Conservation (phyloP, 1,140 invertebrate species). For the Zaprionus taronus region DNA sequence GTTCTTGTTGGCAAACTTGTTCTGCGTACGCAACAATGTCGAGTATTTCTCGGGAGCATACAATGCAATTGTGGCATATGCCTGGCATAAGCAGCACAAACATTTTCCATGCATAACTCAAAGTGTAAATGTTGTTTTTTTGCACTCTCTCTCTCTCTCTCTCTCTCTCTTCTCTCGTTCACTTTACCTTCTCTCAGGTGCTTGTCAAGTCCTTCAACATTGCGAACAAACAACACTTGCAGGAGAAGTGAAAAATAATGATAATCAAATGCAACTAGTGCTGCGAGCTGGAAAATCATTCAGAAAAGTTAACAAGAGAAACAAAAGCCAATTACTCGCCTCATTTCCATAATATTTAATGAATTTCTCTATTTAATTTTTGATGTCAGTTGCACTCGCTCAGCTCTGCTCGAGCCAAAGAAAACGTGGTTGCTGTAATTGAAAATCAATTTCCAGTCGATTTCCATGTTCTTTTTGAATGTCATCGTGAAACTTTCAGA, state of each 20-base stretch:
- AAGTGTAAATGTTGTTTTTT: conserved; percentile 8
- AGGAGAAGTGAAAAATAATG: conserved; percentile 20
- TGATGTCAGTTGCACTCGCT: conserved; percentile 29
- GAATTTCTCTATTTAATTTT: conserved; percentile 37
- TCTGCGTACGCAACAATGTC: conserved; percentile 12
- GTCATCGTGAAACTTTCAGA: background rate
- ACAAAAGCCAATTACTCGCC: conserved; percentile 25
- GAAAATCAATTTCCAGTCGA: conserved; percentile 72
- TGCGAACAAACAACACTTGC: conserved; percentile 25
- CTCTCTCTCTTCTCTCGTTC: background rate
- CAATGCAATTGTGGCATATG: conserved; percentile 35
- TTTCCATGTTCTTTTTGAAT: conserved; percentile 34
- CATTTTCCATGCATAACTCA: conserved; percentile 27
- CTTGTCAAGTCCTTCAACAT: conserved; percentile 30
- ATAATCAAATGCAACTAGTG: conserved; percentile 1
- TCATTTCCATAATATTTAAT: conserved; percentile 16
- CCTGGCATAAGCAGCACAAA: conserved; percentile 24
- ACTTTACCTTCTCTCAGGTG: conserved; percentile 5
- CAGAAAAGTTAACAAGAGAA: conserved; percentile 12
- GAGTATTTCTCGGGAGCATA: conserved; percentile 12
- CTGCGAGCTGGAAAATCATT: background rate
- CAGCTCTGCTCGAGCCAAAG: background rate
- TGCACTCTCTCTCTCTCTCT: no score
- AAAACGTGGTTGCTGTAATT: conserved; percentile 31
- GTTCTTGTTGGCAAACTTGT: conserved; percentile 13